phyloP scores from a whole-genome alignment of 2,113 vertebrate genomes.

The Muntiacus reevesi region DNA sequence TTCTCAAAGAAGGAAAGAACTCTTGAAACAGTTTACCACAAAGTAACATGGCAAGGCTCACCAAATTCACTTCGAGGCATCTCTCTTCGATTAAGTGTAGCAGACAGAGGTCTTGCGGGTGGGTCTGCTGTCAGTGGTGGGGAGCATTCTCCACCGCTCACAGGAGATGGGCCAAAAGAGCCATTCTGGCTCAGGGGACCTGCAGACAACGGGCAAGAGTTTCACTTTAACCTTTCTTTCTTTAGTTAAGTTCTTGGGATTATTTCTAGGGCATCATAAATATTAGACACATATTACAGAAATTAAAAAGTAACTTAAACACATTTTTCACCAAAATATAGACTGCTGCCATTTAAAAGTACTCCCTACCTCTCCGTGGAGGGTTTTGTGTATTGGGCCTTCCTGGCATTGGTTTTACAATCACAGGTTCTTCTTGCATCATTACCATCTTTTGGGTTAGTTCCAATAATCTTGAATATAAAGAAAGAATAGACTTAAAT shows the following conservation, averaged over 20 bases:
- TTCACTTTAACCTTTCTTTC: not conserved
- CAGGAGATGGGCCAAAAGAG: slow-evolving; percentile 96
- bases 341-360: not conserved
- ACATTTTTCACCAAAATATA: not conserved
- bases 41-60: slow-evolving; percentile 50
- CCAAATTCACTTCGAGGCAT: slow-evolving; percentile 74
- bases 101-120: slow-evolving; percentile 88
- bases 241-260: not conserved
- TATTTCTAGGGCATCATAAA: not conserved
- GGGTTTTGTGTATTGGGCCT: slow-evolving; percentile 82
- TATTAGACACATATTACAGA: not conserved
- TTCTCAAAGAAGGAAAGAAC: not conserved
- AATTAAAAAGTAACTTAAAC: not conserved
- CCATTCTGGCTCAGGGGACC: slow-evolving; percentile 86
- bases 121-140: slow-evolving; percentile 92
- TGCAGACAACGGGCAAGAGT: slow-evolving; percentile 62
- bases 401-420: slow-evolving; percentile 92
- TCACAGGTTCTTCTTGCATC: slow-evolving; percentile 89
- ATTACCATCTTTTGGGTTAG: slow-evolving; percentile 88
- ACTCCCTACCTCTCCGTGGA: slow-evolving; percentile 85
- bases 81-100: slow-evolving; percentile 87
- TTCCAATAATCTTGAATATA: slow-evolving; percentile 84
- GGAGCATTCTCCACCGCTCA: slow-evolving; percentile 96
- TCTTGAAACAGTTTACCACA: too few species aligned
- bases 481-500: not conserved